phyloP scores from a whole-genome alignment of 2,113 vertebrate species.

The Scortum barcoo region DNA sequence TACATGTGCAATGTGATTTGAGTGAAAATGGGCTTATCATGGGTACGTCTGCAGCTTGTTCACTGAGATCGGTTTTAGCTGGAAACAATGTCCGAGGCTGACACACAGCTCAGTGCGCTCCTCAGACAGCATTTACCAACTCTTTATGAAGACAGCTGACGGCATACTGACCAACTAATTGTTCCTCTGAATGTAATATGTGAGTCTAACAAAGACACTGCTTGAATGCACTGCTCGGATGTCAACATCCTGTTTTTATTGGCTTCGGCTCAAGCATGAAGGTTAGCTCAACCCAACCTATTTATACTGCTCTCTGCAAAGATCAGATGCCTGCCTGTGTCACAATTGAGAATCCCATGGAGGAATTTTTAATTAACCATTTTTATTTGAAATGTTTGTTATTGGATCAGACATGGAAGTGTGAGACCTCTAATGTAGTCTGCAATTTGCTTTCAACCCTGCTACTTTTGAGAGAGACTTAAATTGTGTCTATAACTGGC shows the following conservation, averaged over 20 bases:
- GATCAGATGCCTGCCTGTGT: conserved; percentile 57
- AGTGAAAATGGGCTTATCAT: conserved; percentile 31
- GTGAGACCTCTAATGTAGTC: conserved; percentile 60
- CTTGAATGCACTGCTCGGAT: conserved; percentile 13
- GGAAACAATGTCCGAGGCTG: conserved; percentile 6
- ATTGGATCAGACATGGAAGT: conserved; percentile 64
- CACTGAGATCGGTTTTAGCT: conserved; percentile 26
- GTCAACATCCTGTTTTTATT: conserved; percentile 43
- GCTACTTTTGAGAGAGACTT: conserved; percentile 53
- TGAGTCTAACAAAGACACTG: background rate
- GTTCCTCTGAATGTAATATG: background rate
- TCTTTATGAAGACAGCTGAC: background rate
- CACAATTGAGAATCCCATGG: conserved; percentile 33
- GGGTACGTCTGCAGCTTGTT: conserved; percentile 27
- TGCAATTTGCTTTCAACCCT: conserved; percentile 57
- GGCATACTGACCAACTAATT: background rate
- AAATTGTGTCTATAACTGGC: conserved; percentile 62
- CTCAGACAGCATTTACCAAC: background rate
- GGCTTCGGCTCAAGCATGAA: conserved; percentile 46
- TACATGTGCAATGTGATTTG: conserved; percentile 22
- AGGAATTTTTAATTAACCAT: conserved; percentile 71
- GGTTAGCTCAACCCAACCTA: conserved; percentile 63
- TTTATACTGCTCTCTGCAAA: conserved; percentile 70
- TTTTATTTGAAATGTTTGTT: conserved; percentile 74
- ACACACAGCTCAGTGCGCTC: conserved; percentile 9